Evolutionary conservation across 1,140 invertebrate species (phyloP), one percentile per base, ranked within the genome.

Genomic region (Leptoteleia sp.): DNA sequence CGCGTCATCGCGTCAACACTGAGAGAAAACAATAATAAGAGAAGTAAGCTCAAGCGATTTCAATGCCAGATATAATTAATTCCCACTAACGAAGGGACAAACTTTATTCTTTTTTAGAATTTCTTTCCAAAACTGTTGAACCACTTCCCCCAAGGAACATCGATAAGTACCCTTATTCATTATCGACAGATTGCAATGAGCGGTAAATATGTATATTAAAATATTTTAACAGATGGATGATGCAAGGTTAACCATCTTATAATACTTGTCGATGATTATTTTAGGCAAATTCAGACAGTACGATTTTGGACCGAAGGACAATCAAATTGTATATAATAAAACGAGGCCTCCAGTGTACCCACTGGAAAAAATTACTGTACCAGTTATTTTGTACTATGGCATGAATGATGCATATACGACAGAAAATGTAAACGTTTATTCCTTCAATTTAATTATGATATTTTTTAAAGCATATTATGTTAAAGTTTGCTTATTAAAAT

Each of bases 301-400:
- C 42, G 80, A 85, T 50, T 85, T 80, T 59, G 82, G 82, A 35
- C 0, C 48, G 3, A 55, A 76, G 22, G 33, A 16, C 4, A 93
- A 93, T 81, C 83, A 90, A 50, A 52, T 81, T 7, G 50, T 84
- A 4, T 93, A 93, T 68, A 87, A 87, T 6, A 86, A 84, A 17
- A 40, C 82, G 1, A 82, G 73, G 29, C 91, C 92, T 5, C 92
- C 92, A 0, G 82, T 84, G 1, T 94, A 93, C 73, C 89, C 92
- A 72, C 79, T 93, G n/a, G 86, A 86, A 1, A 91, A 91, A 70
- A 91, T 95, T 9, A 92, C 89, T 1, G 90, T 91, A 8, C 94
- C 94, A n/a, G 90, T 92, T 1, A 89, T 91, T 43, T 83, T 94
- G 1, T 91, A 93, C 77, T 93, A 93, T 81, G 91, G 91, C 5